Conservation (phyloP, 2,888 invertebrate species). For the Athetis lepigone region DNA sequence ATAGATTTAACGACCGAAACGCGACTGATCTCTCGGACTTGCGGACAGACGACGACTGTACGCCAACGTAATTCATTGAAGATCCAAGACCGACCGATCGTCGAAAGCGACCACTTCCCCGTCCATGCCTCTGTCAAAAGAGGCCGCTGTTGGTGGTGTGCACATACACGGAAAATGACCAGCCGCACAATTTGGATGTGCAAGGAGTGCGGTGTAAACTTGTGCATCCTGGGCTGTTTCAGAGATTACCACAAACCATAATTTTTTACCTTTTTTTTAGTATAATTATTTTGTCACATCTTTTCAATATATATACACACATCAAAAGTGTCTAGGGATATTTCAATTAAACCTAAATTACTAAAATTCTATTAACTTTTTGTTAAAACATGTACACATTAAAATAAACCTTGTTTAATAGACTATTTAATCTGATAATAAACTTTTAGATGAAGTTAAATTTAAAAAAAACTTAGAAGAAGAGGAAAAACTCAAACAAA, state of each 20-base stretch:
- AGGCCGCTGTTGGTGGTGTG: slow-evolving; percentile 1
- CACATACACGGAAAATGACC: background rate
- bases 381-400: too few relatives aligned
- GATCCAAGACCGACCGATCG: background rate
- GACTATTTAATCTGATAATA: too few relatives aligned
- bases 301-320: too few relatives aligned
- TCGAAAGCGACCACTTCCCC: background rate
- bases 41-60: background rate
- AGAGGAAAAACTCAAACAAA: too few relatives aligned
- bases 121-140: background rate
- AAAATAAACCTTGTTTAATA: too few relatives aligned
- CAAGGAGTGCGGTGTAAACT: background rate
- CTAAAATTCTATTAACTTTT: too few relatives aligned
- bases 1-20: slow-evolving; percentile 50
- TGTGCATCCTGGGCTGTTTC: background rate
- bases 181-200: background rate
- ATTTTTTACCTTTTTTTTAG: too few relatives aligned
- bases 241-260: background rate
- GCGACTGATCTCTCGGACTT: slow-evolving; percentile 1
- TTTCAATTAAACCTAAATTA: too few relatives aligned
- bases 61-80: background rate
- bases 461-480: too few relatives aligned
- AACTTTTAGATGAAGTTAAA: too few relatives aligned
- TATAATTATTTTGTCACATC: too few relatives aligned
- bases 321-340: too few relatives aligned